Evolutionary conservation across 2,888 invertebrate genomes (phyloP).

Genomic region (Spisula solida): DNA sequence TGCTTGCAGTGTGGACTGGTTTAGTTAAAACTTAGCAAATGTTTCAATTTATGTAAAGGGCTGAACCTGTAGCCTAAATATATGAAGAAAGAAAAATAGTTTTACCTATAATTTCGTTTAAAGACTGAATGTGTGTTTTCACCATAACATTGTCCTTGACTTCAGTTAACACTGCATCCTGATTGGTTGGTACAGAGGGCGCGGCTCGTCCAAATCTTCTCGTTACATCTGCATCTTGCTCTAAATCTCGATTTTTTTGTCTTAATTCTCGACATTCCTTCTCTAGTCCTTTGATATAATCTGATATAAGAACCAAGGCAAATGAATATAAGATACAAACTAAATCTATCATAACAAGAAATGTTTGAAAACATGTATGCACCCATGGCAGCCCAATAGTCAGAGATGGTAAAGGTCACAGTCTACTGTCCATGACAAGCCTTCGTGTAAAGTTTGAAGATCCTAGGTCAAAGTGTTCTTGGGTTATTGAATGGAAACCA

Average conservation of each 20-base stretch:
- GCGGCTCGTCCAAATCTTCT: constrained; percentile 71
- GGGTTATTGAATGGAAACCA: too few relatives aligned
- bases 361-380: too few relatives aligned
- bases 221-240: constrained; percentile 78
- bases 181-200: constrained; percentile 61
- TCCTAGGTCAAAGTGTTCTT: too few relatives aligned
- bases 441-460: too few relatives aligned
- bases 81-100: background rate
- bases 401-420: too few relatives aligned
- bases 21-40: too few relatives aligned
- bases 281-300: constrained; percentile 83
- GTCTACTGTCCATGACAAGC: too few relatives aligned
- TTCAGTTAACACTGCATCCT: constrained; percentile 74
- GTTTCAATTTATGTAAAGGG: too few relatives aligned
- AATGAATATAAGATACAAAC: too few relatives aligned
- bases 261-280: constrained; percentile 80
- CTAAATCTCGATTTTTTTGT: constrained; percentile 79
- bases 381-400: too few relatives aligned
- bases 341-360: too few relatives aligned
- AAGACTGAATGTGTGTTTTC: constrained; percentile 82
- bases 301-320: constrained; percentile 65
- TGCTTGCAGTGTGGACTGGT: background rate
- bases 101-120: constrained; percentile 85
- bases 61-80: background rate
- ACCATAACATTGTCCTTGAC: constrained; percentile 82